These are phyloP conservation scores for Castor canadensis DNA, from an alignment of 2,113 vertebrate genomes.

Conservation along the genomic window DNA sequence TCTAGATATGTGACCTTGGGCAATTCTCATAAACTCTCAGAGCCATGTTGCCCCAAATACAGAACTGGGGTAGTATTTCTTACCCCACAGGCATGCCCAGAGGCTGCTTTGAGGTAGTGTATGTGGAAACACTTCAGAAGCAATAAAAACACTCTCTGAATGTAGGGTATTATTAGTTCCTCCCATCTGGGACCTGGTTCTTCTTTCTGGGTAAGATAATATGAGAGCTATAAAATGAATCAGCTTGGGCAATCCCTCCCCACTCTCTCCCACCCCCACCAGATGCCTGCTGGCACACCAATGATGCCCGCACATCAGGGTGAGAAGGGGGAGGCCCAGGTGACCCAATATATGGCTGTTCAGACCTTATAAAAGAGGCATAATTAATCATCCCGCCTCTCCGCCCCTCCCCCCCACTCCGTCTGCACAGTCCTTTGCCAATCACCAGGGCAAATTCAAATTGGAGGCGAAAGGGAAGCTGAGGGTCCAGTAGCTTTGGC, in stretches of 20 bases:
- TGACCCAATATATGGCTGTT: not conserved
- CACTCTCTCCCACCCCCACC: not conserved
- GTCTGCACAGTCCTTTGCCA: not conserved
- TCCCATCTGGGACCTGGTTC: not conserved
- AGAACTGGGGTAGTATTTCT: not conserved
- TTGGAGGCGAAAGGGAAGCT: not conserved
- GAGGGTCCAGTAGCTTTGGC: not conserved
- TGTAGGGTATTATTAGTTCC: not conserved
- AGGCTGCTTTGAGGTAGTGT: not conserved
- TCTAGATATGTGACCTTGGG: not conserved
- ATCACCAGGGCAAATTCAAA: not conserved
- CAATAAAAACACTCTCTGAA: constrained; percentile 38
- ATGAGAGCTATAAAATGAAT: not conserved
- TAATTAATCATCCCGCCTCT: not conserved
- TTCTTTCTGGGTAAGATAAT: not conserved
- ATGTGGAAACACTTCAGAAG: not conserved
- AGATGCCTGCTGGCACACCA: not conserved
- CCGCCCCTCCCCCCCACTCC: not conserved
- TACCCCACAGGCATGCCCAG: not conserved
- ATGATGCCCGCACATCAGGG: not conserved
- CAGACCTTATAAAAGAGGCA: not conserved
- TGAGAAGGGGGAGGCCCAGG: not conserved
- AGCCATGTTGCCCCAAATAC: not conserved
- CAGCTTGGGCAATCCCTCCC: not conserved
- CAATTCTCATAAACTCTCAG: not conserved